Evolutionary conservation across 1,140 invertebrate genomes (phyloP).

Genomic region (Trichonephila clavata): DNA sequence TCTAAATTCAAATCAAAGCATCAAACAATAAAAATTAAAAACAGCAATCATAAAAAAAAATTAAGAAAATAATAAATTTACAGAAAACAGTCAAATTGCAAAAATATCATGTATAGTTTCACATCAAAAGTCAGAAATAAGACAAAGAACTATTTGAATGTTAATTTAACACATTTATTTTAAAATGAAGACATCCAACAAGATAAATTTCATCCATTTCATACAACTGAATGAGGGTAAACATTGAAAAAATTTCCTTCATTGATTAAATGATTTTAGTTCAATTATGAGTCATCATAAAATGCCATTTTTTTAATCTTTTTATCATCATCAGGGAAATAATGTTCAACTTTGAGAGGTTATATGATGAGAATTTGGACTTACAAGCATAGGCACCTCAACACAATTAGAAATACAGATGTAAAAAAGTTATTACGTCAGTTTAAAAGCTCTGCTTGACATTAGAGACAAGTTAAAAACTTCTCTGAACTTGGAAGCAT

Average conservation of each 20-base stretch:
- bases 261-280: conserved; percentile 62
- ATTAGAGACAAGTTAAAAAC: conserved; percentile 73
- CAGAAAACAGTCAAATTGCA: no score
- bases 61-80: no score
- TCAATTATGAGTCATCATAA: conserved; percentile 49
- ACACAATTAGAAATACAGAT: conserved; percentile 75
- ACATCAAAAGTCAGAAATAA: not conserved
- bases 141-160: conserved; percentile 18
- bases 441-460: conserved; percentile 75
- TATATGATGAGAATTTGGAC: conserved; percentile 67
- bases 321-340: conserved; percentile 24
- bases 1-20: no score
- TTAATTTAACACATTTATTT: conserved; percentile 76
- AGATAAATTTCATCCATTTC: conserved; percentile 75
- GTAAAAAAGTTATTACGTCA: conserved; percentile 75
- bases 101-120: no score
- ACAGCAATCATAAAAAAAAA: no score
- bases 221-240: conserved; percentile 75
- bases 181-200: conserved; percentile 76
- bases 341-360: conserved; percentile 67
- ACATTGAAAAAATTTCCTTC: conserved; percentile 69
- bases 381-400: conserved; percentile 74
- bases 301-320: conserved; percentile 47
- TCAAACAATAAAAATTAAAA: no score
- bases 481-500: conserved; percentile 69